Base-by-base conservation (phyloP, 2,888 invertebrate genomes). In the Eledone cirrhosa region DNA sequence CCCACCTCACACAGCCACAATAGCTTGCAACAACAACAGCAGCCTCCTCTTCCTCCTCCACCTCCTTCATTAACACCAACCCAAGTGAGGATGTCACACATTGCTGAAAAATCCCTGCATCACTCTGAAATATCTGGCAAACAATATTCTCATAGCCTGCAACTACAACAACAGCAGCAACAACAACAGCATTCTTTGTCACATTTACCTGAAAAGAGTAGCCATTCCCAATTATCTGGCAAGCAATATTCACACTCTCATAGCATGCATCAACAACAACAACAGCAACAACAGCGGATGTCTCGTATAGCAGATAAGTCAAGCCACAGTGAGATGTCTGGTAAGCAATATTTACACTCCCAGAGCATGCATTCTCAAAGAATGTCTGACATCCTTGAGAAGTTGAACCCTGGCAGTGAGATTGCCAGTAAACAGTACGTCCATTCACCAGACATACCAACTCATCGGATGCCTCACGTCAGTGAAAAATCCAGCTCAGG, bases 241-340 rank as follows among this genome's bases (percentile, higher is more conserved):
- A 72, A 72, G 22, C 72, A 72, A n/a, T 72, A 72, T 41, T 22
- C 72, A 0, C 72, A 72, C 7, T 72, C 72, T 19, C 33, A 41
- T 22, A 41, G 33, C n/a, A 4, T 31, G 4, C 72, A 72, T 7
- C 72, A 72, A 13, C 72, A 72, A 22, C 72, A 72, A n/a, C 11
- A 31, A 2, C 72, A 41, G 13, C 72, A 33, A 2, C 72, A 72
- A 5, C 72, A 72, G 41, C 72, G 72, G 72, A 72, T 72, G 72
- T 72, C 72, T 2, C 72, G 41, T 41, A 72, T 72, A 41, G 41
- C 41, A 2, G 72, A 72, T 11, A 72, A 72, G 24, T 72, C 72
- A 31, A n/a, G 33, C 41, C 72, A 72, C 72, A 41, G 33, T 31
- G 72, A 72, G 41, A 72, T 72, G 72, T 72, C 72, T 72, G 72